Conservation (phyloP, 1,140 invertebrate species). For the Parapsyche elsis region DNA sequence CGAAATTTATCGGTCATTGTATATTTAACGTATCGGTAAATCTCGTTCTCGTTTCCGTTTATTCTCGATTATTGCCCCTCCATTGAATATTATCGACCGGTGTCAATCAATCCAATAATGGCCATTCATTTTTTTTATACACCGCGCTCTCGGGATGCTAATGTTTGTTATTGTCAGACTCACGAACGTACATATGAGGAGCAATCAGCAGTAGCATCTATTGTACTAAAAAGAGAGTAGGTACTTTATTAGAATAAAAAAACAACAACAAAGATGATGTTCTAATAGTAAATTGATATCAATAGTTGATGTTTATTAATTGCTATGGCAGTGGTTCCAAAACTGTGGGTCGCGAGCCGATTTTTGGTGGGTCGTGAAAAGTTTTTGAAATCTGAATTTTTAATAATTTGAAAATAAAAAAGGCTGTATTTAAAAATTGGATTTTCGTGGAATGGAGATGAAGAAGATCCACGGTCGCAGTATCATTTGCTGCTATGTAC, state of each 20-base stretch:
- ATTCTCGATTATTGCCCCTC: neutral
- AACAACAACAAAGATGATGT: neutral
- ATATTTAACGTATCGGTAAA: neutral
- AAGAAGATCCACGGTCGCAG: no score
- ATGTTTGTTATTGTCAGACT: conserved; percentile 36
- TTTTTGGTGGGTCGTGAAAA: no score
- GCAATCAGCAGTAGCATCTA: conserved; percentile 34
- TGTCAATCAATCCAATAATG: conserved; percentile 32
- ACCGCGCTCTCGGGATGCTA: neutral
- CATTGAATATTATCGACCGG: conserved; percentile 19
- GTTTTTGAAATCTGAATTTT: no score
- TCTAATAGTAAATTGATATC: neutral
- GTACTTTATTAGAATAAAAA: neutral
- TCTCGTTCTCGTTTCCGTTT: conserved; percentile 5
- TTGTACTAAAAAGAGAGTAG: neutral
- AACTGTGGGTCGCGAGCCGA: no score
- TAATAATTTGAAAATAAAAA: no score
- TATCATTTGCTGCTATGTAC: no score
- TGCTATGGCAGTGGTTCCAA: no score
- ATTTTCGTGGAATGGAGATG: no score
- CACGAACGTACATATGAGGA: conserved; percentile 20
- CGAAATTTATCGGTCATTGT: neutral
- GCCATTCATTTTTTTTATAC: neutral
- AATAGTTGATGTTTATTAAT: no score
- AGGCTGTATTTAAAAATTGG: no score